Conservation (phyloP, 2,797 vertebrate species). For the Huso huso region DNA sequence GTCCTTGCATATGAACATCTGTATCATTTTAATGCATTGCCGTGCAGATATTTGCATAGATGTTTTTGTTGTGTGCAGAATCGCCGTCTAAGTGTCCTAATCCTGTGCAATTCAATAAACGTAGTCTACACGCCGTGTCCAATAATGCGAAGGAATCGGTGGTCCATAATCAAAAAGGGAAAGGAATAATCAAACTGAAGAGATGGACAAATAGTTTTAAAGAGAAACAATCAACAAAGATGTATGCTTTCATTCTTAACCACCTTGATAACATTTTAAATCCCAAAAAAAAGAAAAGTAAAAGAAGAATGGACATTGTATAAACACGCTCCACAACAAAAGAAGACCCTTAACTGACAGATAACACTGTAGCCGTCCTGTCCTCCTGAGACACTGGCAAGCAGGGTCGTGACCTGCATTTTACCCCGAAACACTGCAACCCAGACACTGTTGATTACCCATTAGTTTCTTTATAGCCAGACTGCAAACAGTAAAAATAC, state of each 20-base stretch:
- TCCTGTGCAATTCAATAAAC: no score
- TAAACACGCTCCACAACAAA: conserved; percentile 10
- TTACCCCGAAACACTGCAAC: conserved; percentile 9
- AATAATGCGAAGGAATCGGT: no score
- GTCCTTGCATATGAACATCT: no score
- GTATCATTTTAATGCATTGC: no score
- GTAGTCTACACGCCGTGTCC: no score
- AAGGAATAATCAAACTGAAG: conserved; percentile 7
- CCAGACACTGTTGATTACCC: not conserved
- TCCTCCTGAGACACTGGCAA: conserved; percentile 9
- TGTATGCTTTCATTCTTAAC: no score
- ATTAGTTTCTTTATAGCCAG: conserved; percentile 24
- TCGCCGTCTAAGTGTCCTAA: no score
- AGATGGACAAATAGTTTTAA: not conserved
- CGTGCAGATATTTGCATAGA: no score
- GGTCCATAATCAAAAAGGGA: not conserved
- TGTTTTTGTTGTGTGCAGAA: no score
- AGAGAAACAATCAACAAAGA: not conserved
- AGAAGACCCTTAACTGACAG: conserved; percentile 17
- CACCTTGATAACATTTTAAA: not conserved
- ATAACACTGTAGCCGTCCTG: conserved; percentile 7
- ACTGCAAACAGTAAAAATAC: conserved; percentile 29
- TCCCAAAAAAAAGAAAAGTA: conserved; percentile 5
- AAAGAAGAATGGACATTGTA: conserved; percentile 17
- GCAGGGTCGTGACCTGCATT: conserved; percentile 10